Base-by-base conservation (phyloP, 2,888 invertebrate genomes). In the Podotricha telesiphe region DNA sequence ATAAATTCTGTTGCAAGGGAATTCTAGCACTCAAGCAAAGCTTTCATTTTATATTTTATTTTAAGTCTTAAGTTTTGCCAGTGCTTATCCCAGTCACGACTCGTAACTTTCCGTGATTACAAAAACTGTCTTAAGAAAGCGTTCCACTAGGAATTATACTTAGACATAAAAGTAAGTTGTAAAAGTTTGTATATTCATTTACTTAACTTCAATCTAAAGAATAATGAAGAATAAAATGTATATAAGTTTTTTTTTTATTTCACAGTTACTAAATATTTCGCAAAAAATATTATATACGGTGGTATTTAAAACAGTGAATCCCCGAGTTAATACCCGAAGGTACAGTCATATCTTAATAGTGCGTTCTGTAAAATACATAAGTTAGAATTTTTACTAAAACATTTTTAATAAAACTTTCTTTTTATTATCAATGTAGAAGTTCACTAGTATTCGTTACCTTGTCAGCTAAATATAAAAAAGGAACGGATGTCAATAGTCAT, bases 101-200 rank as follows among this genome's bases (percentile, higher is more conserved):
- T 55, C 34, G 55, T 17, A 55, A 55, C 17, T 55, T 37, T 37
- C 10, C 28, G 28, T 53, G 53, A 53, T 53, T 53, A 53, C 17
- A 53, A 53, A 53, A 53, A 34, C 53, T 34, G 53, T 53, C 17
- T 37, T 37, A 55, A 34, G 55, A 55, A 55, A 55, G 55, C 55
- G 55, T 55, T 55, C 55, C 11, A 17, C 55, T 37, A 11, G 55
- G 15, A 58, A 15, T 58, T 40, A 40, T 42, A 22, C 42, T 22
- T 59, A 17, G 40, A 59, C 58, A 45, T 22, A 45, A 59, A 45
- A 59, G 42, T 45, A 20, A n/a, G 20, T 22, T 42, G 42, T 45
- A 22, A 20, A 58, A 42, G 15, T 20, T 42, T 42, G 42, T 42
- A 42, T 13, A 2, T 42, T 42, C 2, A 13, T 42, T 42, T 28